phyloP scores from a whole-genome alignment of 1,140 invertebrate genomes.

The Elysia chlorotica region DNA sequence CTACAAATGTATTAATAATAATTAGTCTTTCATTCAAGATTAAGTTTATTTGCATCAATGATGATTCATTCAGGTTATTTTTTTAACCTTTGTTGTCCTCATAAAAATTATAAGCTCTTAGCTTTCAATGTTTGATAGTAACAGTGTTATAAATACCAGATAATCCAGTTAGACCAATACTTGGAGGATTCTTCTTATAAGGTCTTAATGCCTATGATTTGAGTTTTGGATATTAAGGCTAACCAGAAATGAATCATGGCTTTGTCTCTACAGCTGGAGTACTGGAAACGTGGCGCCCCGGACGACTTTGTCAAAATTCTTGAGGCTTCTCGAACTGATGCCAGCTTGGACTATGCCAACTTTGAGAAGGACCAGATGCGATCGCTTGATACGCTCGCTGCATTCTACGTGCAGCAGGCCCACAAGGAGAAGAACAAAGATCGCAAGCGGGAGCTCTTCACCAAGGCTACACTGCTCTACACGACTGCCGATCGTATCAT shows the following conservation, averaged over 20 bases:
- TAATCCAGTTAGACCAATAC: neutral
- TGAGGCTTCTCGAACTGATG: constrained; percentile 84
- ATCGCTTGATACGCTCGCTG: constrained; percentile 92
- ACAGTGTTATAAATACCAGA: neutral
- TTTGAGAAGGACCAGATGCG: constrained; percentile 97
- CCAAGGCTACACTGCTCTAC: constrained; percentile 94
- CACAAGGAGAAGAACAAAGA: constrained; percentile 96
- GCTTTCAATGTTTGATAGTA: neutral
- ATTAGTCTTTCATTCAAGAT: too few relatives aligned
- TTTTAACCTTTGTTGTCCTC: neutral
- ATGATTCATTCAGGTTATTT: too few relatives aligned
- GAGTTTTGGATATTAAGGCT: too few relatives aligned
- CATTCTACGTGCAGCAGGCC: constrained; percentile 94
- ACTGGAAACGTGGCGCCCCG: constrained; percentile 92
- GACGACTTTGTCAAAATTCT: constrained; percentile 93
- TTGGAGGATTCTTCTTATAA: neutral
- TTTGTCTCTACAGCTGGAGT: constrained; percentile 78
- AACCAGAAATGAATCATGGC: too few relatives aligned
- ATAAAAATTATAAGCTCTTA: neutral
- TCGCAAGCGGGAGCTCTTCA: constrained; percentile 92
- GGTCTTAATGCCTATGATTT: neutral
- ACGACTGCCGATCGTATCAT: constrained; percentile 99
- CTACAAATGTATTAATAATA: too few relatives aligned
- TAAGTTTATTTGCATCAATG: too few relatives aligned
- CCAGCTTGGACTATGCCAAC: constrained; percentile 86